Evolutionary conservation across 1,140 invertebrate species (phyloP).

Genomic region (Lepidurus couesii): DNA sequence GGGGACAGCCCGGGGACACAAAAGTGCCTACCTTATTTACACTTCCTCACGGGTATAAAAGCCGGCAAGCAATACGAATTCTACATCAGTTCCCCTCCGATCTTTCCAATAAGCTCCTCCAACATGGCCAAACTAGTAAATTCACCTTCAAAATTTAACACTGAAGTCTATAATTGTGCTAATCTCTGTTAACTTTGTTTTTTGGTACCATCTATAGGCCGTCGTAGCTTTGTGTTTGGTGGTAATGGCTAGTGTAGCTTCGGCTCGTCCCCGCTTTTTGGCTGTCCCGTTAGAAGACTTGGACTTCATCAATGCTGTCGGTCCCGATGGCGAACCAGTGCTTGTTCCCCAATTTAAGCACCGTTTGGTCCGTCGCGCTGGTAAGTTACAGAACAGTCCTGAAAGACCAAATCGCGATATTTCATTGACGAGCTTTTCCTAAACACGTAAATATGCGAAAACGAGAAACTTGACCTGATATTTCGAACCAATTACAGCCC

Average conservation of each 20-base stretch:
- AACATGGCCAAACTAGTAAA: not conserved
- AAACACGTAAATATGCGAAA: no score
- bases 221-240: slow-evolving; percentile 28
- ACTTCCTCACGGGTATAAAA: not conserved
- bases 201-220: not conserved
- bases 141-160: not conserved
- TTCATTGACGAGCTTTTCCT: no score
- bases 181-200: not conserved
- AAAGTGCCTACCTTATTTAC: not conserved
- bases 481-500: not conserved
- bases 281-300: slow-evolving; percentile 36
- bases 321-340: slow-evolving; percentile 20
- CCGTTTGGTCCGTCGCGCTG: slow-evolving; percentile 20
- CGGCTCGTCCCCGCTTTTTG: slow-evolving; percentile 34
- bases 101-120: not conserved
- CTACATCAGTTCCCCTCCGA: not conserved
- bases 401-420: no score
- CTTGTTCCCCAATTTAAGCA: not conserved
- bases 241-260: slow-evolving; percentile 27
- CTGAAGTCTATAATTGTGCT: not conserved
- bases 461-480: no score
- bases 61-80: not conserved
- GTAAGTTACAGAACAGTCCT: not conserved
- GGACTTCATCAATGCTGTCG: slow-evolving; percentile 26
- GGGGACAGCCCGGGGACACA: not conserved